Evolutionary conservation across 1,140 invertebrate species (phyloP).

Genomic region (Diuraphis noxia): DNA sequence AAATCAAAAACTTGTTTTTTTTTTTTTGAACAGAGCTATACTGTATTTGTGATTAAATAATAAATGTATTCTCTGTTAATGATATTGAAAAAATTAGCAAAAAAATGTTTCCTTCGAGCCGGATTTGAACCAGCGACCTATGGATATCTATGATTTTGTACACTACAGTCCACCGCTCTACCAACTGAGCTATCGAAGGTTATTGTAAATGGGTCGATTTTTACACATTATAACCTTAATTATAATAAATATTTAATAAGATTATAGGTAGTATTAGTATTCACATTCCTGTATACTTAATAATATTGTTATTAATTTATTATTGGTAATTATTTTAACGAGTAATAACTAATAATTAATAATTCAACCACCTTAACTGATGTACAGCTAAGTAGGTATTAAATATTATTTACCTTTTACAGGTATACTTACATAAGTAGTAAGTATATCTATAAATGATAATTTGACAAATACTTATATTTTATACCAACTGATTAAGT

Average conservation of each 20-base stretch:
- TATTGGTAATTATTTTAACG: too few species aligned
- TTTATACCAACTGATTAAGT: too few species aligned
- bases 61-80: not conserved
- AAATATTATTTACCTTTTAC: too few species aligned
- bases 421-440: too few species aligned
- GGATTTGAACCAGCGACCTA: constrained; percentile 60
- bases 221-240: not conserved
- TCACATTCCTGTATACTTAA: too few species aligned
- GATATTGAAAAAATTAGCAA: not conserved
- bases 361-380: too few species aligned
- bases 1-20: not conserved
- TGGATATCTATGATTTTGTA: constrained; percentile 56
- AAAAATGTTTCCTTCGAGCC: constrained; percentile 58
- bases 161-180: constrained; percentile 85
- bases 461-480: too few species aligned
- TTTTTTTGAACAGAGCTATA: not conserved
- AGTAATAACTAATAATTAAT: too few species aligned
- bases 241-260: not conserved
- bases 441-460: too few species aligned
- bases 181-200: constrained; percentile 84
- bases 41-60: not conserved
- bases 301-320: too few species aligned
- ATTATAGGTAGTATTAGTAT: too few species aligned
- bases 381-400: too few species aligned
- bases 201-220: not conserved